Evolutionary conservation across 2,113 vertebrate genomes (phyloP).

Genomic region (Smithornis capensis): DNA sequence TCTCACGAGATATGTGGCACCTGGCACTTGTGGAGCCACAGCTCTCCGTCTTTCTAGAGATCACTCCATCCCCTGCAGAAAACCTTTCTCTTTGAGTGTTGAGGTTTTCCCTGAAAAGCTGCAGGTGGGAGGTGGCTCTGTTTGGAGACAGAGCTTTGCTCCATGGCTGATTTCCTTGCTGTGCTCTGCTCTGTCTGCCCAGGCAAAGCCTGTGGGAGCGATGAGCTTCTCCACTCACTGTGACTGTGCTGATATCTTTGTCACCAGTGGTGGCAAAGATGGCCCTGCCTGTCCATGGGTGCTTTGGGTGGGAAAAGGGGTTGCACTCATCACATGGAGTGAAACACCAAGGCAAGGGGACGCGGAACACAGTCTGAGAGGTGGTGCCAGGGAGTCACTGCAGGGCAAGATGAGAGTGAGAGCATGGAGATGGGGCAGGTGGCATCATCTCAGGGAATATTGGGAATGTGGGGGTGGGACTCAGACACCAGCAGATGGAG

Average conservation of each 20-base stretch:
- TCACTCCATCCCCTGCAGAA: background rate
- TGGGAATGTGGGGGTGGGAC: background rate
- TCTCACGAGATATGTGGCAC: background rate
- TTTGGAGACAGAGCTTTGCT: background rate
- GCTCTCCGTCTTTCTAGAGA: background rate
- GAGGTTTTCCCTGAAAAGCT: background rate
- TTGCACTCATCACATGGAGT: no score
- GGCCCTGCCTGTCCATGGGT: background rate
- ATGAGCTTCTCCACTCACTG: background rate
- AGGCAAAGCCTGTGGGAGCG: background rate
- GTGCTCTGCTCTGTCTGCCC: background rate
- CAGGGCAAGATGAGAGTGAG: background rate
- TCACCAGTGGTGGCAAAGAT: background rate
- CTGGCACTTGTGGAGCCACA: background rate
- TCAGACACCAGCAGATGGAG: background rate
- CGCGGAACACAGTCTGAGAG: rapidly evolving
- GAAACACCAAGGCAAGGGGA: background rate
- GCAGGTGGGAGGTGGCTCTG: rapidly evolving
- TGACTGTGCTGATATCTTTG: rapidly evolving
- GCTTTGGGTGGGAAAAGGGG: background rate
- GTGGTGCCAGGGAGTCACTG: background rate
- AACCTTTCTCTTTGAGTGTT: background rate
- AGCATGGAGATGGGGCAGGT: background rate
- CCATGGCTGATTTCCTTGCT: background rate
- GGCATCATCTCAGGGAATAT: rapidly evolving